Conservation (phyloP, 1,140 invertebrate species). For the Drosophila elegans region DNA sequence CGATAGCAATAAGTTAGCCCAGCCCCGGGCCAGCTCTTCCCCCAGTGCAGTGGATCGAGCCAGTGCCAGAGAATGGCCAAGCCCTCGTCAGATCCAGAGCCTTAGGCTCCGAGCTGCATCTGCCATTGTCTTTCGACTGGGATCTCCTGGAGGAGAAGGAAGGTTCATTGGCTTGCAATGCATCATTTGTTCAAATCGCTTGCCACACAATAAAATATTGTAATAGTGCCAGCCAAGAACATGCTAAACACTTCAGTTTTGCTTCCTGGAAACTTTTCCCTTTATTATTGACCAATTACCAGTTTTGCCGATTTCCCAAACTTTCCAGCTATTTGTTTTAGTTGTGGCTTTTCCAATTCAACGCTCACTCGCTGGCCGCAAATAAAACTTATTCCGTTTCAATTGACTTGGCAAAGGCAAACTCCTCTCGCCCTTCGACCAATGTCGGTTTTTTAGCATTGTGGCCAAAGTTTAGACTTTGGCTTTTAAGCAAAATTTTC, state of each 20-base stretch:
- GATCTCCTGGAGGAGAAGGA: constrained; percentile 23
- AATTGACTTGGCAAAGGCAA: constrained; percentile 30
- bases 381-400: constrained; percentile 62
- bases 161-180: constrained; percentile 60
- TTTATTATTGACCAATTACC: constrained; percentile 60
- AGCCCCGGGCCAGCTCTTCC: constrained; percentile 20
- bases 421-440: constrained; percentile 7
- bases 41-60: constrained; percentile 12
- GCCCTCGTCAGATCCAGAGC: constrained; percentile 37
- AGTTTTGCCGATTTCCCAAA: constrained; percentile 26
- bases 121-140: constrained; percentile 49
- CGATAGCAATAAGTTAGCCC: constrained; percentile 81
- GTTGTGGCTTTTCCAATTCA: constrained; percentile 65
- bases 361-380: constrained; percentile 40
- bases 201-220: constrained; percentile 57
- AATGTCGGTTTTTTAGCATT: constrained; percentile 24
- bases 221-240: constrained; percentile 52
- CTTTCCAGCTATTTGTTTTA: constrained; percentile 47
- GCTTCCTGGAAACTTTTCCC: constrained; percentile 44
- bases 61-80: constrained; percentile 20
- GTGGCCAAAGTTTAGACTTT: constrained; percentile 54
- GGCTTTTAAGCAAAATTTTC: constrained; percentile 52
- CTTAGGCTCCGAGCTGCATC: constrained; percentile 31
- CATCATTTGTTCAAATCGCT: constrained; percentile 64
- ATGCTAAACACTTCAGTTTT: constrained; percentile 22